Percentiles rank a stretch among this genome's conserved stretches.
Conservation (phyloP, 2,888 invertebrate genomes). For the Hydrotaea diabolus region DNA sequence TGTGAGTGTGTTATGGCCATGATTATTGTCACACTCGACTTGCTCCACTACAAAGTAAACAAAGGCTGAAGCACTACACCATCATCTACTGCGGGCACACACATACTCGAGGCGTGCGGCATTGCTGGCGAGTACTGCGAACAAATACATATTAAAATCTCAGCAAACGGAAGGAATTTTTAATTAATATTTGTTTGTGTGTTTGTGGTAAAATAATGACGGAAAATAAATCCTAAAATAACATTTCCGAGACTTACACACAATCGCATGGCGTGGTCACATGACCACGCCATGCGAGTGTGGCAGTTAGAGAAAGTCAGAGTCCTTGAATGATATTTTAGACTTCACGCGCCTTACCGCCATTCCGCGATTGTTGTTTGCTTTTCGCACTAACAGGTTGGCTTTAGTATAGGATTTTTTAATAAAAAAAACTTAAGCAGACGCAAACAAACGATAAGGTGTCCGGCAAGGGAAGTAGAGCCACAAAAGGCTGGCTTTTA, state of each 20-base stretch:
- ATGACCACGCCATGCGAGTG: too few relatives aligned
- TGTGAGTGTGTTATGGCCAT: neutral
- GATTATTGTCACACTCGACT: constrained; percentile 6
- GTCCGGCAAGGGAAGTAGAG: too few relatives aligned
- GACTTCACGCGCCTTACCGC: too few relatives aligned
- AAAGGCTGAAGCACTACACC: neutral
- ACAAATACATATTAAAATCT: constrained; percentile 22
- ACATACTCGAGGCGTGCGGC: neutral
- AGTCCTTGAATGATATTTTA: neutral
- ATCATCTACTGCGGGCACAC: neutral
- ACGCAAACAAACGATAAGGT: too few relatives aligned
- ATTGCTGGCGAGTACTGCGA: constrained; percentile 4
- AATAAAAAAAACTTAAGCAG: too few relatives aligned
- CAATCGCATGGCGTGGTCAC: too few relatives aligned
- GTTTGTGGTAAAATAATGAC: constrained; percentile 8
- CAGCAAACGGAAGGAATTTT: constrained; percentile 2
- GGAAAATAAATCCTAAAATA: constrained; percentile 27
- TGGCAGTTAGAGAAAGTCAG: neutral
- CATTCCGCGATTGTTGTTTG: too few relatives aligned
- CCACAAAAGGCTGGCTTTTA: too few relatives aligned
- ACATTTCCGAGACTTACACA: neutral
- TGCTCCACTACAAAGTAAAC: neutral
- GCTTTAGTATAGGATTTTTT: too few relatives aligned
- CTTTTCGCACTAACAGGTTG: too few relatives aligned
- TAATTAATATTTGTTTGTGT: constrained; percentile 41